phyloP scores from a whole-genome alignment of 1,140 invertebrate species.

The Leptinotarsa undecemlineata region DNA sequence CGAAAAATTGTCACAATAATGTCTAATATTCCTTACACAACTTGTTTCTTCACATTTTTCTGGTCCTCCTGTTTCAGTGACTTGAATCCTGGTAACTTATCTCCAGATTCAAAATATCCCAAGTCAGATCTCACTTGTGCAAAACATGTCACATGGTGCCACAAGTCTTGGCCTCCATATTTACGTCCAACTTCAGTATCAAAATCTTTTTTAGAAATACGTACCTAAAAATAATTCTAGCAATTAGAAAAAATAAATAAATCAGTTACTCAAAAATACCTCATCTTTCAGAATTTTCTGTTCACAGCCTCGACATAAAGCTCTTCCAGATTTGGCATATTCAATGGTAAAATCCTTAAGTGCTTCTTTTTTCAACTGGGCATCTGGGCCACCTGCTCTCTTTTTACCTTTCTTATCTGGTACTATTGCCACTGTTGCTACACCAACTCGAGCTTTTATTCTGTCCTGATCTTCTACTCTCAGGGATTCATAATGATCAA shows the following conservation, averaged over 20 bases:
- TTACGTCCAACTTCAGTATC: slow-evolving; percentile 77
- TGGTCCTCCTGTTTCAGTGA: slow-evolving; percentile 76
- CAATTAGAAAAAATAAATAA: slow-evolving; percentile 4
- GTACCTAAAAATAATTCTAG: slow-evolving; percentile 55
- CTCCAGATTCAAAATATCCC: slow-evolving; percentile 73
- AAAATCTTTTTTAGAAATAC: slow-evolving; percentile 86
- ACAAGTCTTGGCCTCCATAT: slow-evolving; percentile 80
- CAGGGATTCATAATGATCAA: slow-evolving; percentile 83
- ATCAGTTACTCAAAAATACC: slow-evolving; percentile 39
- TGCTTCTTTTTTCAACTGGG: slow-evolving; percentile 46
- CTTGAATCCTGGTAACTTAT: slow-evolving; percentile 74
- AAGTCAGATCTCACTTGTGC: slow-evolving; percentile 74
- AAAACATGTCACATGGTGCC: slow-evolving; percentile 96
- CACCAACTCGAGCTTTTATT: slow-evolving; percentile 76
- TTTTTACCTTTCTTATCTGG: slow-evolving; percentile 55
- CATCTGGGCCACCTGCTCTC: slow-evolving; percentile 41
- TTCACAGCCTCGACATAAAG: slow-evolving; percentile 83
- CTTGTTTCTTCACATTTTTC: slow-evolving; percentile 65
- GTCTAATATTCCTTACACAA: slow-evolving; percentile 62
- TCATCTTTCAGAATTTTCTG: slow-evolving; percentile 84
- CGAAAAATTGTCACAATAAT: too few species aligned
- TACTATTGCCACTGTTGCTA: slow-evolving; percentile 33
- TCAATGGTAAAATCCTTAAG: slow-evolving; percentile 78
- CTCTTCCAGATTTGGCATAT: slow-evolving; percentile 85
- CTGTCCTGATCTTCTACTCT: slow-evolving; percentile 86